Base-by-base conservation (phyloP, 92 coral and sea anemone genomes). In the Epizoanthus rinbou region DNA sequence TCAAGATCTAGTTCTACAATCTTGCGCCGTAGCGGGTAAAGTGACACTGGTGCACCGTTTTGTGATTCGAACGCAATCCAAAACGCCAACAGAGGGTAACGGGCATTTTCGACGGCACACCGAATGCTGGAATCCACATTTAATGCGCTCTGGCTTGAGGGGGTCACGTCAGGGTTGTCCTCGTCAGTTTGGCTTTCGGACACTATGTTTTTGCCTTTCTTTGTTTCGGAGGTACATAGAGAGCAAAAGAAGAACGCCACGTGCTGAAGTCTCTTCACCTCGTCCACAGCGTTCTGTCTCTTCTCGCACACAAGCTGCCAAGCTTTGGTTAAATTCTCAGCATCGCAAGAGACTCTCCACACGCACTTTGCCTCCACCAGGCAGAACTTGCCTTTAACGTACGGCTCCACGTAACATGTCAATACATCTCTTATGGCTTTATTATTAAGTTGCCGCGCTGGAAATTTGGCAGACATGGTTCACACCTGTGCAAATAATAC, bases 31-130 rank as follows among this genome's bases (percentile, higher is more conserved):
- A 47, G 53, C 6, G 53, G 53, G 14, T 47, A 47, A 9, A 47
- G 53, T 47, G 62, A 68, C 50, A 80, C 52, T 0, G 82, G 85
- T 11, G 79, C 80, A 8, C 86, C 86, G 24, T 70, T 81, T 9
- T 80, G 86, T 3, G 86, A 81, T 33, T 47, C 69, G 33, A 81
- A 67, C 6, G 86, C 86, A 45, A 69, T 39, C 80, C 80, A 81
- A 28, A 67, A 73, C 2, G 73, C 7, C 14, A 84, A 57, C 16
- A 72, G 83, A 33, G 87, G 86, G 17, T 58, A 52, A 10, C 80
- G 80, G 10, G 23, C 67, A 67, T 58, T 53, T 69, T 70, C 69
- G 0, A 70, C 76, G 18, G 86, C 54, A 3, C 54, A 24, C 28
- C 39, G 35, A 3, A 64, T 65, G 81, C 53, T 47, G 53, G 53